phyloP scores from a whole-genome alignment of 1,140 invertebrate species.

The Drosophila seguyi region DNA sequence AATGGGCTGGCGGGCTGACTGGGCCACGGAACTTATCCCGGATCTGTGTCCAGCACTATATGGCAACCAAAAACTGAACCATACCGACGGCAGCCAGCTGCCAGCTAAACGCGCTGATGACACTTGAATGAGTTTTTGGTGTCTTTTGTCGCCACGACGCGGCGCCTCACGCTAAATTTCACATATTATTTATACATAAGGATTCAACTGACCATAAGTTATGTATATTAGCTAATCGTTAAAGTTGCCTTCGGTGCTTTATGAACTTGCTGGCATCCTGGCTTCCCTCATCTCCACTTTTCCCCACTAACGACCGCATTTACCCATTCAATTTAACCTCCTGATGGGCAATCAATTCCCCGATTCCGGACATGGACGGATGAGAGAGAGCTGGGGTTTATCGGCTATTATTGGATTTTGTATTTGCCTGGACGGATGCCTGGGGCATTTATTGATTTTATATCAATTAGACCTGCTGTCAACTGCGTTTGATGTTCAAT shows the following conservation, averaged over 20 bases:
- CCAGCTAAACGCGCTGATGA: slow-evolving; percentile 67
- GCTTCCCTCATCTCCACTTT: neutral
- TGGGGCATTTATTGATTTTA: slow-evolving; percentile 38
- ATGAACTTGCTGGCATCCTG: slow-evolving; percentile 36
- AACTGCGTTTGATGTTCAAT: slow-evolving; percentile 23
- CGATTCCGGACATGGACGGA: neutral
- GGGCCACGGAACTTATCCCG: slow-evolving; percentile 18
- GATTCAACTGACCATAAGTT: slow-evolving; percentile 82
- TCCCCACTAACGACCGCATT: slow-evolving; percentile 35
- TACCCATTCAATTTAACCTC: slow-evolving; percentile 51
- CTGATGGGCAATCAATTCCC: slow-evolving; percentile 34
- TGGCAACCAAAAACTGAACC: slow-evolving; percentile 14
- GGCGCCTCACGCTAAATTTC: slow-evolving; percentile 70
- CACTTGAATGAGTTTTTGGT: slow-evolving; percentile 77
- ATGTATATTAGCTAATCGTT: slow-evolving; percentile 74
- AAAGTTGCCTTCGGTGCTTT: slow-evolving; percentile 43
- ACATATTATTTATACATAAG: slow-evolving; percentile 80
- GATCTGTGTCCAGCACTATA: slow-evolving; percentile 21
- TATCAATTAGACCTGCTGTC: slow-evolving; percentile 39
- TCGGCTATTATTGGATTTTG: slow-evolving; percentile 23
- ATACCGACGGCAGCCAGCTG: slow-evolving; percentile 14
- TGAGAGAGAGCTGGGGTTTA: neutral
- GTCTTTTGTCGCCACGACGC: slow-evolving; percentile 44
- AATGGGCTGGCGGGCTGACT: slow-evolving; percentile 53
- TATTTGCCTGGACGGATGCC: slow-evolving; percentile 12